These are phyloP conservation scores for Panthera leo DNA, from an alignment of 2,113 vertebrate species.

Conservation along the genomic window DNA sequence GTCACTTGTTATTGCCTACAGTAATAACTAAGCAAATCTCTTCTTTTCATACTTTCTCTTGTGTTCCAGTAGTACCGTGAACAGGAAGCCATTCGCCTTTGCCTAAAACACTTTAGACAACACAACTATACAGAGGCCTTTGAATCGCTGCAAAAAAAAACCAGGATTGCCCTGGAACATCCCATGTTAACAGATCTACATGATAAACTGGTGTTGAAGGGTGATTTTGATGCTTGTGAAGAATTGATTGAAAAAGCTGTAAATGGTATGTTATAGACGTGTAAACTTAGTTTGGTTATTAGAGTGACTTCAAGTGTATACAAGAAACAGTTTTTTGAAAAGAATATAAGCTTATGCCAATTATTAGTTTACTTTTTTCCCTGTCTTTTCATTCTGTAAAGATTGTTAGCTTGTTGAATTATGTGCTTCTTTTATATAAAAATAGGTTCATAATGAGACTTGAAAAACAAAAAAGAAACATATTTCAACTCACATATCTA, in stretches of 20 bases:
- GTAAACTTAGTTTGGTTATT: conserved; percentile 40
- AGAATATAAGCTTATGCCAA: not conserved
- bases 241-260: conserved; percentile 99
- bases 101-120: conserved; percentile 98
- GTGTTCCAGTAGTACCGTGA: conserved; percentile 96
- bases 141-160: conserved; percentile 99
- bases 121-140: conserved; percentile 99
- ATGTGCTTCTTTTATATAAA: not conserved
- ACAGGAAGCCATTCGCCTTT: conserved; percentile 99
- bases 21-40: conserved; percentile 71
- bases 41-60: conserved; percentile 81
- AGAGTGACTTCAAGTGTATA: not conserved
- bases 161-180: conserved; percentile 96
- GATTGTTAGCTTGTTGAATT: conserved; percentile 15
- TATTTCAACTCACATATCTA: not conserved
- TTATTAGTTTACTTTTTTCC: not conserved
- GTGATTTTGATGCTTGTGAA: conserved; percentile 98
- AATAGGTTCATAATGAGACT: not conserved
- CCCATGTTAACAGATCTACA: conserved; percentile 98
- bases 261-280: conserved; percentile 88
- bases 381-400: not conserved
- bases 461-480: not conserved
- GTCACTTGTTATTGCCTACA: not conserved
- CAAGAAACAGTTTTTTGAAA: conserved; percentile 9
- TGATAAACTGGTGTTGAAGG: conserved; percentile 95